These are phyloP conservation scores for Pammene fasciana DNA, from an alignment of 2,888 invertebrate species.

Conservation along the genomic window DNA sequence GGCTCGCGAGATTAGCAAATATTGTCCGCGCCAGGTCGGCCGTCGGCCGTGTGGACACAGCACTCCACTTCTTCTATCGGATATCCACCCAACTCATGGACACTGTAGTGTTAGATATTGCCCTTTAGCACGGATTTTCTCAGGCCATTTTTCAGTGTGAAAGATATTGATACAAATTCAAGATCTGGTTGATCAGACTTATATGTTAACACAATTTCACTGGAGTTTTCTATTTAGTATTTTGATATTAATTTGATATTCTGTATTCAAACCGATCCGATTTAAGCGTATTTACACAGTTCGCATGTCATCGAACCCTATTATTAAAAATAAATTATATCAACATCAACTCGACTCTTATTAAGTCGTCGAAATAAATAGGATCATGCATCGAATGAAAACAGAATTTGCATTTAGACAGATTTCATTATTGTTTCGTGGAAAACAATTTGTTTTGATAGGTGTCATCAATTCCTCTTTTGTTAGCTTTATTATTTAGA, in stretches of 20 bases:
- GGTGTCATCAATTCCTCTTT: constrained; percentile 18
- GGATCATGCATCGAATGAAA: constrained; percentile 27
- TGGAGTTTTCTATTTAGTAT: too few species aligned
- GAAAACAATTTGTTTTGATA: constrained; percentile 28
- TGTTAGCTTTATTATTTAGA: constrained; percentile 13
- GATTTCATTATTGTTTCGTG: constrained; percentile 32
- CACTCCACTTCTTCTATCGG: constrained; percentile 68
- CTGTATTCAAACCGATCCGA: too few species aligned
- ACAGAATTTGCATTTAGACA: constrained; percentile 36
- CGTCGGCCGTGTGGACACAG: constrained; percentile 60
- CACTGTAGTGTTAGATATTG: constrained; percentile 41
- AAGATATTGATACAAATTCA: background rate
- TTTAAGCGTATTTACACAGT: background rate
- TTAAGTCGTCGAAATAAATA: constrained; percentile 22
- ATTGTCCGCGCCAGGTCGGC: constrained; percentile 41
- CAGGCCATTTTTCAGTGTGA: background rate
- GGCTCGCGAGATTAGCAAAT: constrained; percentile 40
- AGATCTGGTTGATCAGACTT: too few species aligned
- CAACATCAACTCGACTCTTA: constrained; percentile 17
- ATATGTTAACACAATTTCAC: too few species aligned
- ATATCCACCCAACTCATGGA: constrained; percentile 54
- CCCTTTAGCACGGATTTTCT: constrained; percentile 16
- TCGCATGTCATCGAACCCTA: background rate
- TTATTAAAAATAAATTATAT: constrained; percentile 11
- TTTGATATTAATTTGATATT: too few species aligned